Conservation (phyloP, 2,113 vertebrate genomes). For the Oreochromis tanganicae region DNA sequence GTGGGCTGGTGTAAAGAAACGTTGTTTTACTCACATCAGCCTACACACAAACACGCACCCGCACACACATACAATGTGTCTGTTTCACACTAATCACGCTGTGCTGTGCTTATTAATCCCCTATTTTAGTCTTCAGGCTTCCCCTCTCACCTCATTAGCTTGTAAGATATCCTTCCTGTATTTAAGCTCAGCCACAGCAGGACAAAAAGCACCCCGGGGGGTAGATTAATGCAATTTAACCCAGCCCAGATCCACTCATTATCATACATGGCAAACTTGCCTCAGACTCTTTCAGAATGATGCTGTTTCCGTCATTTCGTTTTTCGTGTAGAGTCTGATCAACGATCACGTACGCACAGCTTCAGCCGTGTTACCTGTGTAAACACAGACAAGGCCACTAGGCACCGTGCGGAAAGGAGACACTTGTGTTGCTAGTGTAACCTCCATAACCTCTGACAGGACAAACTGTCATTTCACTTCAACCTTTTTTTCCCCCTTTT, state of each 20-base stretch:
- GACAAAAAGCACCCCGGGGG: neutral
- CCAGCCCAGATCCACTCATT: neutral
- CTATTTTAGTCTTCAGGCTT: neutral
- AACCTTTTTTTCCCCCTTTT: neutral
- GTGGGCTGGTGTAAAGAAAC: conserved; percentile 5
- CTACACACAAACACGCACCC: neutral
- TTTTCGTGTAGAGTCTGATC: neutral
- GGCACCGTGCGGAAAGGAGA: neutral
- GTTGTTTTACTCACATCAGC: conserved; percentile 6
- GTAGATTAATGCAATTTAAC: neutral
- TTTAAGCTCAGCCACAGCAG: neutral
- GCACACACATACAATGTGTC: neutral
- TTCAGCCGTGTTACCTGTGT: neutral
- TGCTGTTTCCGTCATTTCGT: neutral
- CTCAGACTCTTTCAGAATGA: neutral
- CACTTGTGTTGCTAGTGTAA: neutral
- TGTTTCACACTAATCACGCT: conserved; percentile 4
- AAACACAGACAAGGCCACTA: neutral
- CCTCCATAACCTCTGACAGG: neutral
- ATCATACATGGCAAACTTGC: neutral
- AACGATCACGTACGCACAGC: neutral
- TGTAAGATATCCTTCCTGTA: neutral
- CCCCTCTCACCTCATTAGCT: conserved; percentile 13
- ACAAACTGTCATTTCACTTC: neutral
- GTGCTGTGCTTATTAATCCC: conserved; percentile 7